These are phyloP conservation scores for Lathamus discolor DNA, from an alignment of 2,113 vertebrate species.

Conservation along the genomic window DNA sequence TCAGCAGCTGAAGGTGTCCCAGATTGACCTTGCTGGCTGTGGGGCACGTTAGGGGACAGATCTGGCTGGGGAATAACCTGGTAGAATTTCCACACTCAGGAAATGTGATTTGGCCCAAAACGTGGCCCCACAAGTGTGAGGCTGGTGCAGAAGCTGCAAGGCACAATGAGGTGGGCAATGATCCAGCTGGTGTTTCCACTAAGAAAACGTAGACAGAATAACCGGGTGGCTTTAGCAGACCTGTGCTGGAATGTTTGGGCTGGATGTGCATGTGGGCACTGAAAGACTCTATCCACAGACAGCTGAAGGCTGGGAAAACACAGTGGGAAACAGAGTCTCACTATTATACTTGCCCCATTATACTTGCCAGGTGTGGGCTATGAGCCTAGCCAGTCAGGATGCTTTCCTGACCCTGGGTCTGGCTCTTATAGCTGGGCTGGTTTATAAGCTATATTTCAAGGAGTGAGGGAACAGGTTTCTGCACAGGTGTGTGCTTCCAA, in stretches of 20 bases:
- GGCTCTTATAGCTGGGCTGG: neutral
- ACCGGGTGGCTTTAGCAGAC: neutral
- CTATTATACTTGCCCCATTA: neutral
- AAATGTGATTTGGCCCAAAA: accelerated
- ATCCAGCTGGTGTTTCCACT: neutral
- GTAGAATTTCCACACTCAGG: neutral
- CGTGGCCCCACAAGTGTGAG: neutral
- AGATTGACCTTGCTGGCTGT: neutral
- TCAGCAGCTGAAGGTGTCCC: neutral
- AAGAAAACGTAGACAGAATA: neutral
- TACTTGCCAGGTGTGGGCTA: neutral
- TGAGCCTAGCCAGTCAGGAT: neutral
- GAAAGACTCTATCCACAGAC: neutral
- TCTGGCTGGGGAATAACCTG: neutral
- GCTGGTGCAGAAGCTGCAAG: neutral
- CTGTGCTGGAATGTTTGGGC: neutral
- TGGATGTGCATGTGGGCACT: neutral
- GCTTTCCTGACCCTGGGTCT: neutral
- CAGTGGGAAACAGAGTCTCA: neutral
- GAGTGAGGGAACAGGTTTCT: neutral
- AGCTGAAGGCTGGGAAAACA: neutral
- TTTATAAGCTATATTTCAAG: neutral
- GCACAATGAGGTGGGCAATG: neutral
- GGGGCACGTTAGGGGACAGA: accelerated
- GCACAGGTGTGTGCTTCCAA: neutral